Conservation (phyloP, 2,888 invertebrate species). For the Hemaris fuciformis region DNA sequence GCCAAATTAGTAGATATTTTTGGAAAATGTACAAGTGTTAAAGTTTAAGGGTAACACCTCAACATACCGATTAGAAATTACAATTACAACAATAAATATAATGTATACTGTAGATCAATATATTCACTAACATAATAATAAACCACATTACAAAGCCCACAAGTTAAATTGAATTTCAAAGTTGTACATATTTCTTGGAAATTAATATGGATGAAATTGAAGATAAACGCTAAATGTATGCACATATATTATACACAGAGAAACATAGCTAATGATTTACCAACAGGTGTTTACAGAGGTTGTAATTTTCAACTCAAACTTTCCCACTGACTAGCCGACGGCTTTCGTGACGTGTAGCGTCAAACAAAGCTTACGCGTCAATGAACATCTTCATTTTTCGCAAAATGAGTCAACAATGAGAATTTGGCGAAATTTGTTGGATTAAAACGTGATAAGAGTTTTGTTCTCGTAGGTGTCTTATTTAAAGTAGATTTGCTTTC, state of each 20-base stretch:
- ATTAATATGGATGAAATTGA: background rate
- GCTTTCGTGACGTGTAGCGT: background rate
- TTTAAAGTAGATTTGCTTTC: no score
- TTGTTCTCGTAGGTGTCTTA: no score
- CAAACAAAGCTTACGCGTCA: background rate
- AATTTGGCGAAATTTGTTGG: background rate
- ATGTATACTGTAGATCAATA: background rate
- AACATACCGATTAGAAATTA: background rate
- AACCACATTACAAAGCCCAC: background rate
- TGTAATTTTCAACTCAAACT: background rate
- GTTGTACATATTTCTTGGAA: background rate
- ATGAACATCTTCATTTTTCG: background rate
- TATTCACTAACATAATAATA: background rate
- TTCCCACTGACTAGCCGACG: background rate
- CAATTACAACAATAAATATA: background rate
- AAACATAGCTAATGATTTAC: background rate
- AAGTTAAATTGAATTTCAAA: background rate
- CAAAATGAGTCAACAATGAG: background rate
- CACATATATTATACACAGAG: background rate
- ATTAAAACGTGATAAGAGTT: no score
- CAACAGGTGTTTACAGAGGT: conserved; percentile 2
- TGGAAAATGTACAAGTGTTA: no score
- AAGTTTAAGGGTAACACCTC: no score
- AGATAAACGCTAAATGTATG: background rate
- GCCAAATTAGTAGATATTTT: no score